Evolutionary conservation across 2,113 vertebrate genomes (phyloP).

Genomic region (Psilopsiagon aymara): DNA sequence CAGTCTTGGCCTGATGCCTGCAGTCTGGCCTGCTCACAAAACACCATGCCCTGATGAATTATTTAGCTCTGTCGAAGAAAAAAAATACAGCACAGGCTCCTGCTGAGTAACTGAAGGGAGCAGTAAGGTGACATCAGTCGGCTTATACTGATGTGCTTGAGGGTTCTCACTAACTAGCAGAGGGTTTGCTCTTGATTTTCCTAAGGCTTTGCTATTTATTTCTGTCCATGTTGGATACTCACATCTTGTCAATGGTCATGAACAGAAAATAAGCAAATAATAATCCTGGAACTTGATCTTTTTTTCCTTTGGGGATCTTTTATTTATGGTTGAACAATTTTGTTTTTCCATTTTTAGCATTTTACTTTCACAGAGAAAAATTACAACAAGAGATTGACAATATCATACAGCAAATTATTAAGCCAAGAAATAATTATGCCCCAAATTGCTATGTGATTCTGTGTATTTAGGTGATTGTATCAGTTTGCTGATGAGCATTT

Average conservation of each 20-base stretch:
- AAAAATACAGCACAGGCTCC: slow-evolving; percentile 62
- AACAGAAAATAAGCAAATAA: background rate
- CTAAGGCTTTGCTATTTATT: background rate
- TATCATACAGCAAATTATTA: background rate
- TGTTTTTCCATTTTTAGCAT: background rate
- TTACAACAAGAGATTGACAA: background rate
- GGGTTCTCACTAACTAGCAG: background rate
- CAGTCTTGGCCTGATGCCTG: slow-evolving; percentile 67
- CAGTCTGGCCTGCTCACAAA: slow-evolving; percentile 60
- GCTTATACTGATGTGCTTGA: background rate
- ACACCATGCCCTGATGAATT: slow-evolving; percentile 69
- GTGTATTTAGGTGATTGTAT: background rate
- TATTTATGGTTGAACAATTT: background rate
- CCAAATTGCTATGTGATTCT: background rate
- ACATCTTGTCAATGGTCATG: background rate
- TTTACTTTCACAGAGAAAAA: background rate
- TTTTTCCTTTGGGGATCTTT: background rate
- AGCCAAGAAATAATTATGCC: background rate
- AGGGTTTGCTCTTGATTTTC: background rate
- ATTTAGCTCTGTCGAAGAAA: slow-evolving; percentile 67
- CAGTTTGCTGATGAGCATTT: background rate
- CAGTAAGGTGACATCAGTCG: slow-evolving; percentile 33
- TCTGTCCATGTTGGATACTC: background rate
- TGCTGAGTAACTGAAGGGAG: slow-evolving; percentile 47
- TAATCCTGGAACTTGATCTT: background rate